Evolutionary conservation across 2,888 invertebrate species (phyloP).

Genomic region (Zootermopsis nevadensis): DNA sequence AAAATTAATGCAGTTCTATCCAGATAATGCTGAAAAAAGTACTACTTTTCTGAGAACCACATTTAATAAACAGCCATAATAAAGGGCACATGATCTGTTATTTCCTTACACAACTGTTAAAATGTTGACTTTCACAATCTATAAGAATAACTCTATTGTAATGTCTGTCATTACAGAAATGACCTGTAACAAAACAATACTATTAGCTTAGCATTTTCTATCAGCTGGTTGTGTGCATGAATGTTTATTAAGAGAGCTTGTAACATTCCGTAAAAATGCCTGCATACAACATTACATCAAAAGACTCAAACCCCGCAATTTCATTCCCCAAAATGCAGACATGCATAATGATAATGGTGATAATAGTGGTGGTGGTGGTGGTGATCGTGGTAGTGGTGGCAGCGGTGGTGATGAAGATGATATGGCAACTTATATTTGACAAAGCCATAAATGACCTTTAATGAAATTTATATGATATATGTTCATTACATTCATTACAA

Average conservation of each 20-base stretch:
- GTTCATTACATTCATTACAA: neutral
- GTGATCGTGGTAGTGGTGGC: no score
- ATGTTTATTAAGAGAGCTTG: neutral
- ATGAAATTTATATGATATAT: neutral
- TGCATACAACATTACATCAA: neutral
- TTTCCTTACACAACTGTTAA: neutral
- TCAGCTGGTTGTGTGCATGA: neutral
- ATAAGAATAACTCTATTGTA: no score
- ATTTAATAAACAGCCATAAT: neutral
- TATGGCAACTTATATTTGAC: neutral
- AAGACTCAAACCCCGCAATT: neutral
- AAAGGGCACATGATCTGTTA: neutral
- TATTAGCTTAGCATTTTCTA: neutral
- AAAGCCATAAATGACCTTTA: constrained; percentile 9
- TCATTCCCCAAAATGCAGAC: neutral
- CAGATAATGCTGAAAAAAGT: neutral
- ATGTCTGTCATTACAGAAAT: neutral
- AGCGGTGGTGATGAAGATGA: neutral
- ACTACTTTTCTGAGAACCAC: neutral
- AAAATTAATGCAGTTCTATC: neutral
- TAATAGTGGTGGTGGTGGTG: no score
- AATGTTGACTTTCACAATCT: neutral
- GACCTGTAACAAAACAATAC: neutral
- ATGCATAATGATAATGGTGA: no score
- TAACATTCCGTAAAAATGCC: neutral